phyloP scores from a whole-genome alignment of 2,113 vertebrate genomes.

The Salvator merianae region DNA sequence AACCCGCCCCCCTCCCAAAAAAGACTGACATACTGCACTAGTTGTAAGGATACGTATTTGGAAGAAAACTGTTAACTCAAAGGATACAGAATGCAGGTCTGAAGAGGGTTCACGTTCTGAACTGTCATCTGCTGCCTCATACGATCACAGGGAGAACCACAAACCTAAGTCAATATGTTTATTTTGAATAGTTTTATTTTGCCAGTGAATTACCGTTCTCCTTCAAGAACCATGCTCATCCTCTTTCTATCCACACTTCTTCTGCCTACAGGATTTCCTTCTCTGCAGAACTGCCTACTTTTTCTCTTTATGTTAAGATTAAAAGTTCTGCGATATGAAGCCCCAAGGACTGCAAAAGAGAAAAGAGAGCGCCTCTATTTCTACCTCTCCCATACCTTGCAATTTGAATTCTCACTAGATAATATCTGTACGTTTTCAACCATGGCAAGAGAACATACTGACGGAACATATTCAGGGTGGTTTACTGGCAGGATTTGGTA shows the following conservation, averaged over 20 bases:
- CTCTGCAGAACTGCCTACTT: no score
- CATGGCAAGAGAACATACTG: background rate
- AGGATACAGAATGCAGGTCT: no score
- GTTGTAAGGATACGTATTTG: background rate
- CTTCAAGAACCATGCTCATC: background rate
- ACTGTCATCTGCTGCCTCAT: background rate
- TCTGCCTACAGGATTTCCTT: background rate
- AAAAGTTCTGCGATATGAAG: background rate
- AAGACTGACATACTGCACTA: no score
- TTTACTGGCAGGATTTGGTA: background rate
- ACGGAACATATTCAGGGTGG: background rate
- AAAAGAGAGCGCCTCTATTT: no score
- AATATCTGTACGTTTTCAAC: background rate
- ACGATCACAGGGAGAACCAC: background rate
- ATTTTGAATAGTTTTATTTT: background rate
- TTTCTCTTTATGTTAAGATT: background rate
- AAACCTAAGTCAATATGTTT: background rate
- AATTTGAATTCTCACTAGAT: background rate
- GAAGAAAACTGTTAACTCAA: no score
- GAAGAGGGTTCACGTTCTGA: background rate
- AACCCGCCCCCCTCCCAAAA: no score
- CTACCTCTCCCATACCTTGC: background rate
- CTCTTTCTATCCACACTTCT: background rate
- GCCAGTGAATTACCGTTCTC: no score
- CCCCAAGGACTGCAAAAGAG: no score